Conservation (phyloP, 2,113 vertebrate species). For the Tachycineta bicolor region DNA sequence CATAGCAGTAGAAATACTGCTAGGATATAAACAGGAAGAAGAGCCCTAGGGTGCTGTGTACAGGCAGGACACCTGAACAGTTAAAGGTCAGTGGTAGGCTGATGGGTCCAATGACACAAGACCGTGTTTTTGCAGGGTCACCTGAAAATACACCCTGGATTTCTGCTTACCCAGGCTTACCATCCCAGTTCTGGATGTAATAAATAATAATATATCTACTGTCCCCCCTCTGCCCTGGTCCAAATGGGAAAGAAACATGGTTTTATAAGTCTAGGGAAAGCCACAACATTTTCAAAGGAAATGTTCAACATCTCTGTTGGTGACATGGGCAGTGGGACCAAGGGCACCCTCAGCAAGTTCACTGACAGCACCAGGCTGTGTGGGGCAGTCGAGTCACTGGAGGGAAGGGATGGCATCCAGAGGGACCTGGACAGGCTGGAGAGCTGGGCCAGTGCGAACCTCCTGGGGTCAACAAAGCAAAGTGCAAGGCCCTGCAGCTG, state of each 20-base stretch:
- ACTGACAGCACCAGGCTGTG: not conserved
- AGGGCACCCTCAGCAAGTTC: not conserved
- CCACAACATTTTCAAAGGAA: not conserved
- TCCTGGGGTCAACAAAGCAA: not conserved
- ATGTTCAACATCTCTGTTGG: not conserved
- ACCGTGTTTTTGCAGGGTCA: not conserved
- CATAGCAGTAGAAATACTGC: not conserved
- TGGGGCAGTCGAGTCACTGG: rapidly evolving
- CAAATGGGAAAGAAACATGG: not conserved
- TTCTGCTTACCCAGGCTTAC: not conserved
- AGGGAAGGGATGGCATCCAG: not conserved
- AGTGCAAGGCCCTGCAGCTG: not conserved
- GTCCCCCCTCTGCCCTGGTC: not conserved
- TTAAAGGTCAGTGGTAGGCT: not conserved
- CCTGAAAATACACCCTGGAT: not conserved
- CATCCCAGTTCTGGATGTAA: not conserved
- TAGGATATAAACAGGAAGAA: not conserved
- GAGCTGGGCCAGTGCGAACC: not conserved
- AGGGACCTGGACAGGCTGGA: not conserved
- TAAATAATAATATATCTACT: rapidly evolving
- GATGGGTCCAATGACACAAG: not conserved
- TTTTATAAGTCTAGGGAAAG: not conserved
- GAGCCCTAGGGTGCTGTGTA: rapidly evolving
- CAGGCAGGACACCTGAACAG: not conserved
- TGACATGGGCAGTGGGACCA: no score